A percentile compares a stretch with the other conserved stretches of the same genome.
Evolutionary conservation across 2,113 vertebrate genomes (phyloP).

Genomic region (Nyctibius bracteatus): DNA sequence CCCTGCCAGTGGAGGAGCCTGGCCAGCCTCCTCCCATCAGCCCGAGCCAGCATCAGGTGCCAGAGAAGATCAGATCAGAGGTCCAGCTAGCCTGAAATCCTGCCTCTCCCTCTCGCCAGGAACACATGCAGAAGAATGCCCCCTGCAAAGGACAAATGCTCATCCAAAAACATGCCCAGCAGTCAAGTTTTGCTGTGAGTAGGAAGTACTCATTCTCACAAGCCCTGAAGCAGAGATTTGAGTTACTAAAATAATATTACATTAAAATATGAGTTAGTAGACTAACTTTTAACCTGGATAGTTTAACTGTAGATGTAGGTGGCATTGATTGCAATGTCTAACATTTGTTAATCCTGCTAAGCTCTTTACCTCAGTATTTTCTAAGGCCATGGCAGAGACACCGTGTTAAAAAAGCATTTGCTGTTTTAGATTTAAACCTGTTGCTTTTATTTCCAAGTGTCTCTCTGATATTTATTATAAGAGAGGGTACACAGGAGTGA

Average conservation of each 20-base stretch:
- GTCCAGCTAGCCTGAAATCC: constrained; percentile 29
- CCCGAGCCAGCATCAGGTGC: neutral
- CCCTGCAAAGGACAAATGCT: constrained; percentile 5
- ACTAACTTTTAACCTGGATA: constrained; percentile 26
- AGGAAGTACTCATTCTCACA: neutral
- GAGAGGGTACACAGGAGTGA: neutral
- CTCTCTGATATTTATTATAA: constrained; percentile 29
- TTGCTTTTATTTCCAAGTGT: constrained; percentile 21
- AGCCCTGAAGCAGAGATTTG: neutral
- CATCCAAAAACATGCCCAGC: neutral
- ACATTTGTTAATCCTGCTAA: constrained; percentile 29
- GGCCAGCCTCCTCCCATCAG: neutral
- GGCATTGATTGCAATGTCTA: neutral
- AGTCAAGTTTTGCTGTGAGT: neutral
- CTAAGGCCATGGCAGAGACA: neutral
- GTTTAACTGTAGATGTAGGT: constrained; percentile 15
- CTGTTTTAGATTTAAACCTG: constrained; percentile 29
- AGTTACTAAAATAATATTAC: constrained; percentile 8
- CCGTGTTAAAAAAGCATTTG: constrained; percentile 47
- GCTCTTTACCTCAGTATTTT: neutral
- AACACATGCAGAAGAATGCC: neutral
- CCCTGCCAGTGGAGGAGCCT: neutral
- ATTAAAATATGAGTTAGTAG: constrained; percentile 16
- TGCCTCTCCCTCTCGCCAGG: neutral
- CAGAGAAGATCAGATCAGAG: constrained; percentile 42